Evolutionary conservation across 2,888 invertebrate genomes (phyloP).

Genomic region (Patella depressa): DNA sequence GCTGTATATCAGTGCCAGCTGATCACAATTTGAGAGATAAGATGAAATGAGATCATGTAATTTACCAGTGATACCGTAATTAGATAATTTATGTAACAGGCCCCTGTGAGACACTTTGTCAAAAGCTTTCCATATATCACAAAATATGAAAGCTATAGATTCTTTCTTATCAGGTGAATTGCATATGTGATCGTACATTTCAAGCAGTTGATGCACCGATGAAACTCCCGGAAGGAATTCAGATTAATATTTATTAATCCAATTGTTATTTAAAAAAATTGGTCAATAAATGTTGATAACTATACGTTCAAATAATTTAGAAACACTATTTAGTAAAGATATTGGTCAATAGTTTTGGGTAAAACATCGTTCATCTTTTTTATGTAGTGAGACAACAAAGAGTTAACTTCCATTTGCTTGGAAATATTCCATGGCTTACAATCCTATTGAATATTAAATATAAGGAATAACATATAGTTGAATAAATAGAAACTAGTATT

Average conservation of each 20-base stretch:
- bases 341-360: slow-evolving; percentile 41
- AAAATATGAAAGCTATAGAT: slow-evolving; percentile 36
- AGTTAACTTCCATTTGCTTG: slow-evolving; percentile 37
- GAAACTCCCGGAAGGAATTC: slow-evolving; percentile 39
- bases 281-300: slow-evolving; percentile 34
- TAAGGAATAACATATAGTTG: too few species aligned
- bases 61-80: slow-evolving; percentile 15
- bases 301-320: slow-evolving; percentile 42
- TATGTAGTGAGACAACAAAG: slow-evolving; percentile 36
- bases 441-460: background rate
- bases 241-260: slow-evolving; percentile 37
- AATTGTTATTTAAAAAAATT: slow-evolving; percentile 27
- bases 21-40: background rate
- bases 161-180: slow-evolving; percentile 25
- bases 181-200: slow-evolving; percentile 31
- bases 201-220: slow-evolving; percentile 39
- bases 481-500: background rate
- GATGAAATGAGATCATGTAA: background rate
- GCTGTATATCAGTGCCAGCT: background rate
- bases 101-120: slow-evolving; percentile 9
- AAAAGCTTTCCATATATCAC: slow-evolving; percentile 36
- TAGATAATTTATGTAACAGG: slow-evolving; percentile 15
- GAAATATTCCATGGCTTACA: slow-evolving; percentile 20
- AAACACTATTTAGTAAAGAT: slow-evolving; percentile 31
- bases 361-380: slow-evolving; percentile 33